A percentile compares a stretch with the other conserved stretches of the same genome.
phyloP scores from a whole-genome alignment of 1,140 invertebrate species.

The Galleria mellonella region DNA sequence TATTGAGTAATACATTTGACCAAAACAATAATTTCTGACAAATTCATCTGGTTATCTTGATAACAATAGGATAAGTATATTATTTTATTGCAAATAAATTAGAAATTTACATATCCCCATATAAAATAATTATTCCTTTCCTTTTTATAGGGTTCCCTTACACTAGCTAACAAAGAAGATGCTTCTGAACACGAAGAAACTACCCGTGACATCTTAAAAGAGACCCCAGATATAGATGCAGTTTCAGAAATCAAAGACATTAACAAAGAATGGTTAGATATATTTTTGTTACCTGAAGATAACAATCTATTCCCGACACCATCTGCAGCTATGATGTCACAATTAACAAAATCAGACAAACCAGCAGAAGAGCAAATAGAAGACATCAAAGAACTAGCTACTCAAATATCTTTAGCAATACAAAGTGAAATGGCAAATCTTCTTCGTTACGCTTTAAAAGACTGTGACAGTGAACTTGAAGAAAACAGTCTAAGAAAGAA shows the following conservation, averaged over 20 bases:
- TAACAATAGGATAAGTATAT: no score
- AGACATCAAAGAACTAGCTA: slow-evolving; percentile 53
- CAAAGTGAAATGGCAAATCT: slow-evolving; percentile 53
- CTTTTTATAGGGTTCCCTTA: slow-evolving; percentile 23
- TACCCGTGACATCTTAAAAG: slow-evolving; percentile 10
- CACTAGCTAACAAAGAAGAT: slow-evolving; percentile 15
- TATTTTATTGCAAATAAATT: no score
- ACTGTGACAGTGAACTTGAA: slow-evolving; percentile 21
- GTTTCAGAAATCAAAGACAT: slow-evolving; percentile 20
- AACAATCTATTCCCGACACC: slow-evolving; percentile 32
- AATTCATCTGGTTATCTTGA: no score
- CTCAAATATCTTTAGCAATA: slow-evolving; percentile 40
- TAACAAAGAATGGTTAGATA: slow-evolving; percentile 38
- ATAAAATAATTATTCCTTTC: no score
- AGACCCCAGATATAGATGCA: slow-evolving; percentile 11
- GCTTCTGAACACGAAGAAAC: slow-evolving; percentile 9
- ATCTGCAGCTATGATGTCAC: slow-evolving; percentile 43
- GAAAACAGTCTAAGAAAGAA: slow-evolving; percentile 33
- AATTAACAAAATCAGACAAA: slow-evolving; percentile 39
- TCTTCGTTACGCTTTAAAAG: slow-evolving; percentile 33
- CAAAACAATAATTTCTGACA: no score
- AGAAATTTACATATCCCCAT: no score
- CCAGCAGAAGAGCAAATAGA: slow-evolving; percentile 50
- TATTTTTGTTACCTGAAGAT: slow-evolving; percentile 17
- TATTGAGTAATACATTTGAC: no score